Conservation (phyloP, 2,797 vertebrate genomes). For the Leptatherina wallacei region DNA sequence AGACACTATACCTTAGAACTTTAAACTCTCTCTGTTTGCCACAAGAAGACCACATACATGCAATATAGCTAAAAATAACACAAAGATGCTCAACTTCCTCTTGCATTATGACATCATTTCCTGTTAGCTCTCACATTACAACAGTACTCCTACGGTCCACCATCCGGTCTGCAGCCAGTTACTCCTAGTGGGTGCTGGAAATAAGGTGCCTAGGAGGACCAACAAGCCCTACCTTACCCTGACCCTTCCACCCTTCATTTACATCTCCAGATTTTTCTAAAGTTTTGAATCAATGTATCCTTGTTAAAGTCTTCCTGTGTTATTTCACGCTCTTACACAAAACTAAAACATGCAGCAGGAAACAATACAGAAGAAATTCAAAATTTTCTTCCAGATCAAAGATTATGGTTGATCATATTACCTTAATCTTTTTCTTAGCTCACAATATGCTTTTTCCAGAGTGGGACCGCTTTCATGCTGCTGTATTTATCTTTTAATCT, state of each 20-base stretch:
- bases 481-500: not conserved
- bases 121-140: not conserved
- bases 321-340: not conserved
- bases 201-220: not conserved
- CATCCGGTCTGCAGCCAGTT: not conserved
- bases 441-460: not conserved
- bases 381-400: not conserved
- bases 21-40: not conserved
- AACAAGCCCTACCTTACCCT: not conserved
- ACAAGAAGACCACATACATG: not conserved
- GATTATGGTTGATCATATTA: too few relatives aligned
- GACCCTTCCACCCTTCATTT: not conserved
- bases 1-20: not conserved
- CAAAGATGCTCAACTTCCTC: not conserved
- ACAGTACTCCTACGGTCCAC: not conserved
- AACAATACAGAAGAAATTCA: not conserved
- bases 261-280: not conserved
- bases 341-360: not conserved
- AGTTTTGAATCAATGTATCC: not conserved
- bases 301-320: not conserved
- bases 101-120: not conserved
- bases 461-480: not conserved
- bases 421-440: not conserved
- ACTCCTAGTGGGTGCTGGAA: not conserved
- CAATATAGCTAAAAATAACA: conserved; percentile 2